Evolutionary conservation across 2,888 invertebrate species (phyloP), one percentile per base, ranked within the genome.

Genomic region (Mellilla xanthometata): DNA sequence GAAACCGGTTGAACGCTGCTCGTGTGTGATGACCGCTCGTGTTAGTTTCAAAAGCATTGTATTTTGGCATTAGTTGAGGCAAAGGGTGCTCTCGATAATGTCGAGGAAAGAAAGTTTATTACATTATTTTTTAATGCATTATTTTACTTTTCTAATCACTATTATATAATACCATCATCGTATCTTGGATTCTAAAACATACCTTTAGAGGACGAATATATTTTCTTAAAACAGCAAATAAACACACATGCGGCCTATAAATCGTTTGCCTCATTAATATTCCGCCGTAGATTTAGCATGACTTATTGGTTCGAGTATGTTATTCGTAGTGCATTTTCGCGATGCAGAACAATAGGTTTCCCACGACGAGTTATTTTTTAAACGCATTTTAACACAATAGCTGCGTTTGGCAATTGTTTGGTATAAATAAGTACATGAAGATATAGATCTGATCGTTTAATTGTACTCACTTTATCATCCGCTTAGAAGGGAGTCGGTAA

Each of bases 351-450:
- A 81, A 76, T 69, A 49, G 51, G 23, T 55, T 79, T 83, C 83
- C 60, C 81, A 81, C 76, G 72, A 52, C 54, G 51, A 47, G 58
- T 46, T 62, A 66, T 72, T 73, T 76, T 75, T 72, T 70, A 64
- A 58, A 62, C 61, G 50, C 52, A 43, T 50, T 52, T 2, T 49
- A 62, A 68, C 51, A 81, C 82, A 83, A 83, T 81, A 58, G 72
- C 24, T 41, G 54, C 56, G 65, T 81, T 79, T 72, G 68, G 78
- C 73, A 82, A 83, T 81, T 78, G 78, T 76, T 76, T 68, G 52
- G 54, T 52, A 48, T 65, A 62, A 47, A 44, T 63, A 51, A 49
- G 42, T 53, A 60, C 59, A 56, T 50, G 62, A 41, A 64, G 65
- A 69, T 71, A 59, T 59, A 59, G 68, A 72, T 75, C 67, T 62